These are phyloP conservation scores for Pavo muticus DNA, from an alignment of 2,113 vertebrate species.

Conservation along the genomic window DNA sequence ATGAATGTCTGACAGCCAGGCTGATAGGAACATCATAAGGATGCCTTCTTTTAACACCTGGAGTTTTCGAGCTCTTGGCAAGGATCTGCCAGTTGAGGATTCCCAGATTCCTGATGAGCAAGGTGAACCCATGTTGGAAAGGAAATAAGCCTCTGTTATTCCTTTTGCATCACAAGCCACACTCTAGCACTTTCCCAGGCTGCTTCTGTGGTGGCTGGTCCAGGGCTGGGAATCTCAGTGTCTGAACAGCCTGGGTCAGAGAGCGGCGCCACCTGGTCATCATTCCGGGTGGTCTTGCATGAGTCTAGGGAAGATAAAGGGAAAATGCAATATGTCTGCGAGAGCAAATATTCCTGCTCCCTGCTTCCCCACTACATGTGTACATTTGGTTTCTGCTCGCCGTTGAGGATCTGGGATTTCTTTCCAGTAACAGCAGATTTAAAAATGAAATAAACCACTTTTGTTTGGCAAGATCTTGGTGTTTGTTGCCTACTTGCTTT, in stretches of 20 bases:
- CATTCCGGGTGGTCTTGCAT: not conserved
- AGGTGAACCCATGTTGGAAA: fast-evolving
- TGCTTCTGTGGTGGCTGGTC: not conserved
- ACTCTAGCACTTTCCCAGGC: not conserved
- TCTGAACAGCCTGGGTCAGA: not conserved
- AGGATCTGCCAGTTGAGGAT: not conserved
- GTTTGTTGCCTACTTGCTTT: not conserved
- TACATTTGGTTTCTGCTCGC: not conserved
- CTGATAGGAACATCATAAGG: not conserved
- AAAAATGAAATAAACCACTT: not conserved
- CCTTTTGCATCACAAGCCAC: not conserved
- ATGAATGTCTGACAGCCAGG: not conserved
- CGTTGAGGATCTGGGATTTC: not conserved
- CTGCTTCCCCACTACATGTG: not conserved
- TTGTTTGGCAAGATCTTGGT: not conserved
- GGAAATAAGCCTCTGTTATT: not conserved
- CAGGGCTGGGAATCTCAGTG: not conserved
- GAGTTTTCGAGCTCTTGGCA: not conserved
- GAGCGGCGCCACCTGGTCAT: not conserved
- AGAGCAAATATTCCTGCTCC: not conserved
- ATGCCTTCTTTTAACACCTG: not conserved
- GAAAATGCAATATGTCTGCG: not conserved
- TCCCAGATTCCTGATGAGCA: not conserved
- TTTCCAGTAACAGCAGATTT: not conserved
- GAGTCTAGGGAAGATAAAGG: not conserved